Conservation (phyloP, 2,797 vertebrate species). For the Bovichtus variegatus region DNA sequence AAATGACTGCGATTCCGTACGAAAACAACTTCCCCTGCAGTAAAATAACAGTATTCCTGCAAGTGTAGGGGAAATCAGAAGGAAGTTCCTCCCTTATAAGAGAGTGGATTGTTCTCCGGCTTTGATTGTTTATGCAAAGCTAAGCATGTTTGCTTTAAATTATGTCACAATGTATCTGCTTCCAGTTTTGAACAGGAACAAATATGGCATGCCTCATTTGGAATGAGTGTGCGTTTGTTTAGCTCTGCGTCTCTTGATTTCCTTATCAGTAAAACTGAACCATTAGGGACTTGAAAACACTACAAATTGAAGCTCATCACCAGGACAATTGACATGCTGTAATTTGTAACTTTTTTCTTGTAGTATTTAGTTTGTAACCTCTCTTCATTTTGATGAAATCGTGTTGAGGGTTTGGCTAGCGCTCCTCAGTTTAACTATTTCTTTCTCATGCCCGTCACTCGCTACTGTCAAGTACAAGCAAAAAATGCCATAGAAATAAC, state of each 20-base stretch:
- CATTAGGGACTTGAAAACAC: slow-evolving; percentile 34
- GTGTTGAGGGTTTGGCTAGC: slow-evolving; percentile 4
- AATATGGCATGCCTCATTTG: slow-evolving; percentile 70
- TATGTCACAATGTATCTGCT: slow-evolving; percentile 72
- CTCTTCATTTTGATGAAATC: slow-evolving; percentile 36
- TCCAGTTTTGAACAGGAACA: slow-evolving; percentile 70
- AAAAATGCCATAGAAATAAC: slow-evolving; percentile 6
- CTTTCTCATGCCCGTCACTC: slow-evolving; percentile 33
- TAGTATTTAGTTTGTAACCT: slow-evolving; percentile 16
- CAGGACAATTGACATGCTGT: slow-evolving; percentile 30
- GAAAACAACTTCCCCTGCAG: slow-evolving; percentile 70
- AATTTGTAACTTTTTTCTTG: slow-evolving; percentile 50
- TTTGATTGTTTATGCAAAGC: slow-evolving; percentile 78
- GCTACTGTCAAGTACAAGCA: slow-evolving; percentile 1
- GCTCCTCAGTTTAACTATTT: slow-evolving; percentile 9
- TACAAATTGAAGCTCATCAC: slow-evolving; percentile 43
- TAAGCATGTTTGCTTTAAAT: slow-evolving; percentile 81
- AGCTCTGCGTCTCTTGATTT: slow-evolving; percentile 63
- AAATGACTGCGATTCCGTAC: slow-evolving; percentile 66
- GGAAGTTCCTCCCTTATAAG: slow-evolving; percentile 74
- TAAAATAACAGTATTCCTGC: slow-evolving; percentile 72
- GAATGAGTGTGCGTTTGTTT: slow-evolving; percentile 73
- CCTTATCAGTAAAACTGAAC: slow-evolving; percentile 47
- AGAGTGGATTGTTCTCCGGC: slow-evolving; percentile 75
- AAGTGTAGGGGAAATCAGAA: slow-evolving; percentile 74